Percentiles rank a stretch among this genome's conserved stretches.
These are phyloP conservation scores for Clistopyga incitator DNA, from an alignment of 2,888 invertebrate species.

Conservation along the genomic window DNA sequence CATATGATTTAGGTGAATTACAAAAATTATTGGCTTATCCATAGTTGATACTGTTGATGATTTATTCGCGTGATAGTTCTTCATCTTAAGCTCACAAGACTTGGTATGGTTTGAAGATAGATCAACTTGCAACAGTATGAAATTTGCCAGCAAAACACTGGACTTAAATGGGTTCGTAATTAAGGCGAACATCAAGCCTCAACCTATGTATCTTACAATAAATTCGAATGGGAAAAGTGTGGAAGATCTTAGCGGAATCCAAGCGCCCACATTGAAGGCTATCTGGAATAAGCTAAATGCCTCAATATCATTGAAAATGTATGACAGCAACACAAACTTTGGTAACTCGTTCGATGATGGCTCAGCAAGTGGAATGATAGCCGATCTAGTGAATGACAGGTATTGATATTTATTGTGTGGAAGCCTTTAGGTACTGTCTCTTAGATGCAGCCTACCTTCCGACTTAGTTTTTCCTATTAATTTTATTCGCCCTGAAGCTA, in stretches of 20 bases:
- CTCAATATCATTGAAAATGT: neutral
- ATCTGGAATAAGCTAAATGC: conserved; percentile 13
- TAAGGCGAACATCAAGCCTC: neutral
- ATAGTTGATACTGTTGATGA: neutral
- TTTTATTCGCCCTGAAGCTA: too few relatives aligned
- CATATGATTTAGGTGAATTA: conserved; percentile 15
- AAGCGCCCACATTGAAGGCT: neutral
- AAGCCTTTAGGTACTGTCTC: too few relatives aligned
- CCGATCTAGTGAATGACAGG: neutral
- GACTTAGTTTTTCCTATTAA: too few relatives aligned
- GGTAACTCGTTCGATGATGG: neutral
- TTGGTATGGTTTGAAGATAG: neutral
- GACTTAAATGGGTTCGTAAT: conserved; percentile 16
- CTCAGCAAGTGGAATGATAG: neutral
- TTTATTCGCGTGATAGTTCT: neutral
- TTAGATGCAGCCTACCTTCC: too few relatives aligned
- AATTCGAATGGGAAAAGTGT: neutral
- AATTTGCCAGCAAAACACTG: neutral
- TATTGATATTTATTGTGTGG: too few relatives aligned
- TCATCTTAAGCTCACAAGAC: neutral
- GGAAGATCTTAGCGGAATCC: neutral
- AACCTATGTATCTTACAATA: neutral
- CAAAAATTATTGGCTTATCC: neutral
- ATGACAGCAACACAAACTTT: neutral
- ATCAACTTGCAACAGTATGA: conserved; percentile 7